Base-by-base conservation (phyloP, 2,113 vertebrate genomes). In the Phocoena phocoena region DNA sequence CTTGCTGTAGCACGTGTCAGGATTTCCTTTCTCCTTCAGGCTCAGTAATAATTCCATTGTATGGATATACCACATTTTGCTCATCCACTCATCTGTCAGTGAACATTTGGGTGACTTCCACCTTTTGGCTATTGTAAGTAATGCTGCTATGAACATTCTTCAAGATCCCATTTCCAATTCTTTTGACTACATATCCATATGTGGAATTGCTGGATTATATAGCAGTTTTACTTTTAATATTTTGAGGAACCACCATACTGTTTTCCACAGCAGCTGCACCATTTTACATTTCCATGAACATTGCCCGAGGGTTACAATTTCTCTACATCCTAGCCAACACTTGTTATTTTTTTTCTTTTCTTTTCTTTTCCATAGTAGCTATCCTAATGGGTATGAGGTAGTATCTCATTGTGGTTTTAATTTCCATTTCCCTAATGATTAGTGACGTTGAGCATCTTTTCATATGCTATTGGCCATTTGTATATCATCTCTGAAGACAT, bases 211-310 rank as follows among this genome's bases (percentile, higher is more conserved):
- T 76, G 33, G 25, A 58, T 83, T 26, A 79, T 31, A 90, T 2
- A 53, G 36, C 62, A 92, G 21, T 93, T 93, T 62, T 86, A 95
- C 33, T 70, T 84, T 95, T 92, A 74, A 62, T 70, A 67, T 76
- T 83, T 60, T 63, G 41, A 88, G 71, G 33, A 93, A 81, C 44
- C 26, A 15, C 3, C 31, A 83, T 33, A 65, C 20, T 74, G 55
- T 90, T 93, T 81, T 50, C 88, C 36, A 94, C 4, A 95, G 50
- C 9, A 62, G 33, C 31, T 63, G 26, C 1, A 90, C 63, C 26
- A 82, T 60, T 96, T 92, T 58, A 86, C 20, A 41, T 74, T 86
- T 60, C 53, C 11, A 65, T 65, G 36, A 96, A 82, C 26, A 77
- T 4, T 31, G 23, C 23, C 53, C 1, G 36, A 65, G 14, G 2